phyloP scores from a whole-genome alignment of 2,888 invertebrate species.

The Lasioglossum malachurum region DNA sequence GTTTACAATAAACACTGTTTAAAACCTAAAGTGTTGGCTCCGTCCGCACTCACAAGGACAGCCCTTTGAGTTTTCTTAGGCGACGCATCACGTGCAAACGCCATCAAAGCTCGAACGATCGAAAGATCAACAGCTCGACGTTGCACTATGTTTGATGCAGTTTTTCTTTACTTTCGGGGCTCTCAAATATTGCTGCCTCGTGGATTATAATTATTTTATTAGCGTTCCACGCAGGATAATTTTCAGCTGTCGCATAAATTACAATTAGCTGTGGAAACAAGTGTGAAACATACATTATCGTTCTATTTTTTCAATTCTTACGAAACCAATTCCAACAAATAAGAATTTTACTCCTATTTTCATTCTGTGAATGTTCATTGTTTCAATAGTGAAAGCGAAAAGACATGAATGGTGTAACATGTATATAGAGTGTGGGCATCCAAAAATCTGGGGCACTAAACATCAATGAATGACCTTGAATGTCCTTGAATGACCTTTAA shows the following conservation, averaged over 20 bases:
- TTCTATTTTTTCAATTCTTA: neutral
- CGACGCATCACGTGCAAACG: neutral
- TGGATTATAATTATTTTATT: neutral
- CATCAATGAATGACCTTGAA: too few relatives aligned
- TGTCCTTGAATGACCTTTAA: too few relatives aligned
- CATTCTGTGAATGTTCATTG: neutral
- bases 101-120: slow-evolving; percentile 2
- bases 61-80: slow-evolving; percentile 5
- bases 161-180: neutral
- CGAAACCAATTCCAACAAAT: neutral
- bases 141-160: neutral
- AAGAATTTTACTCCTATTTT: neutral
- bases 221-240: neutral
- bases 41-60: neutral
- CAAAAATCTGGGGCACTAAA: too few relatives aligned
- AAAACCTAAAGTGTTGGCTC: neutral
- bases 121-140: neutral
- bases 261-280: neutral
- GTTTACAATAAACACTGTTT: slow-evolving; percentile 10
- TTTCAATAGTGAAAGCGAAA: neutral
- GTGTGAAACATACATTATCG: neutral
- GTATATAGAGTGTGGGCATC: too few relatives aligned
- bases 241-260: neutral
- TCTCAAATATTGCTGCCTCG: neutral
- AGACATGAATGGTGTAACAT: neutral